Base-by-base conservation (phyloP, 2,113 vertebrate species). In the Amblyopsis rosae region DNA sequence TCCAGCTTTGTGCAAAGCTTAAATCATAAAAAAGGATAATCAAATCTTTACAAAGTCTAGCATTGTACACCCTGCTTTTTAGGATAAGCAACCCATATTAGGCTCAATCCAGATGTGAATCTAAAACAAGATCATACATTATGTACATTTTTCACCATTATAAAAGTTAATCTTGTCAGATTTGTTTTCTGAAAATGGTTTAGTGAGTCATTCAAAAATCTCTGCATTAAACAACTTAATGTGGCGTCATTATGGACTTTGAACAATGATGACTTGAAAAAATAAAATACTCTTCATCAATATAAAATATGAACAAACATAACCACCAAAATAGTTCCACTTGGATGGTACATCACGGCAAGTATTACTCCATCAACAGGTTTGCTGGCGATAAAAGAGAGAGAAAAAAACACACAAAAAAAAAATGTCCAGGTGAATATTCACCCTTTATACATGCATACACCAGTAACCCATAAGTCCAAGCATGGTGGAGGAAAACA, bases 341-440 rank as follows among this genome's bases (percentile, higher is more conserved):
- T 58, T 58, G 33, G 16, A 58, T 11, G 26, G 10, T 49, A 61
- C 4, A 51, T 9, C 26, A 50, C 49, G 16, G 65, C 1, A 12
- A 69, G 13, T 41, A 70, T 15, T 54, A n/a, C n/a, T 15, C 6
- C 1, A 4, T 58, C 26, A 58, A 32, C 56, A 55, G n/a, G n/a
- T 16, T 9, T 62, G 76, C 53, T n/a, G 4, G 15, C 63, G 82
- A 74, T 13, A 56, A 15, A 76, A 6, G 35, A 68, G 26, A 26
- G 26, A 3, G 26, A 26, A 2, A 26, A 26, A 26, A 26, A 26
- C 2, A 26, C 19, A 26, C 26, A 26, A 26, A 84, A 76, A 35
- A 79, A 80, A 67, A 84, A 48, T 63, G 46, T 61, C 16, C 35
- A 19, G 50, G 17, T 46, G 32, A 12, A 49, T 13, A 17, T 41